These are phyloP conservation scores for Gastracanthus pulcherrimus DNA, from an alignment of 2,888 invertebrate species.

Conservation along the genomic window DNA sequence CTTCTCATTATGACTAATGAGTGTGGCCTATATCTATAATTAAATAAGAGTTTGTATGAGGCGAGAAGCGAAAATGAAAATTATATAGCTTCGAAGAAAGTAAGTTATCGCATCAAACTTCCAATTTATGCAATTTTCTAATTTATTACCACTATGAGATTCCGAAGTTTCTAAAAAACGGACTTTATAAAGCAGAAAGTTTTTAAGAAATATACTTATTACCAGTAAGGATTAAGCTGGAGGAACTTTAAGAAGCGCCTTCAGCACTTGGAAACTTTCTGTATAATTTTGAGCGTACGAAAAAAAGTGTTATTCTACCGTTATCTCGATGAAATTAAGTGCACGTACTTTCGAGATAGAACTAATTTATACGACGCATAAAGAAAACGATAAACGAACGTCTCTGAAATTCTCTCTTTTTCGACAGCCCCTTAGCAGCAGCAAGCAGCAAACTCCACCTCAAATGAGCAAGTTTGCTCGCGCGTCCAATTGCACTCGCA, in stretches of 20 bases:
- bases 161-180: not conserved
- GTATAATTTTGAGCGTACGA: not conserved
- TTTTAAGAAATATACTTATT: not conserved
- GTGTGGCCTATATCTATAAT: no score
- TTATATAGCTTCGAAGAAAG: not conserved
- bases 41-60: no score
- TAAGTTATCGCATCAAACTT: not conserved
- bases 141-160: not conserved
- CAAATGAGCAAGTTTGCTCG: not conserved
- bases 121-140: not conserved
- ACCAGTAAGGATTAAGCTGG: slow-evolving; percentile 2
- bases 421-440: not conserved
- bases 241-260: not conserved
- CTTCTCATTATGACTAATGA: not conserved
- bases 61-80: not conserved
- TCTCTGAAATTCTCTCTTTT: not conserved
- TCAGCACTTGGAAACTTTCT: slow-evolving; percentile 12
- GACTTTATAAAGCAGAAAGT: not conserved
- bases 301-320: not conserved
- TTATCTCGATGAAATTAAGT: not conserved
- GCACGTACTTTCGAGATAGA: not conserved
- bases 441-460: not conserved
- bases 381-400: not conserved
- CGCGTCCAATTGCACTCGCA: slow-evolving; percentile 4
- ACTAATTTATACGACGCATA: not conserved